Base-by-base conservation (phyloP, 2,888 invertebrate genomes). In the Punctoribates punctum region DNA sequence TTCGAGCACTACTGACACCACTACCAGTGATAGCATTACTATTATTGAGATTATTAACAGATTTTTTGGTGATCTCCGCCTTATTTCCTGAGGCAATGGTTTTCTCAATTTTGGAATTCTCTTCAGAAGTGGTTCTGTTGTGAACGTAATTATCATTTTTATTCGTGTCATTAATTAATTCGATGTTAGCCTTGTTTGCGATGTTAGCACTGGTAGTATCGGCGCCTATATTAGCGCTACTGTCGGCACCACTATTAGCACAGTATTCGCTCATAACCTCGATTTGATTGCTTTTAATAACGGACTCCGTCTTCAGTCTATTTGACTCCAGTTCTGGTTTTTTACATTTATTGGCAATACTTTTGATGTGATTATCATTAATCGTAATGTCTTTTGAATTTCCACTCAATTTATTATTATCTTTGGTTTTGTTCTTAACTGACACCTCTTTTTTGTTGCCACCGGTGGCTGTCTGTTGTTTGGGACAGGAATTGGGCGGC, bases 141-240 rank as follows among this genome's bases (percentile, higher is more conserved):
- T 60, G 23, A 67, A 67, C 42, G 20, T 67, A 67, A 42, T 67
- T 42, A 67, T 42, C 67, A 20, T 67, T 67, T 67, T 67, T 60
- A 51, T 60, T 67, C 34, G 65, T 65, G 42, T 67, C 38, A 67
- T 67, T 67, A 65, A 65, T 65, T 65, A 34, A 29, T 23, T 65
- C 65, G 11, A 67, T 15, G 51, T 51, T 60, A 67, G 67, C 38
- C 67, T 67, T 67, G 67, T 54, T 54, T 23, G 54, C n/a, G 25
- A 54, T 54, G 54, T 29, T 29, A 60, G 60, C 60, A 29, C 15
- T 60, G 29, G 9, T 29, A 23, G 29, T 15, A 60, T 23, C 29
- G 60, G 27, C 25, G 25, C 6, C 54, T n/a, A 6, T 57, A 57
- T 51, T 17, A 51, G 51, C 34, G 8, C 34, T 51, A 51, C 51